Base-by-base conservation (phyloP, 2,888 invertebrate species). In the Syrista parreyssii region DNA sequence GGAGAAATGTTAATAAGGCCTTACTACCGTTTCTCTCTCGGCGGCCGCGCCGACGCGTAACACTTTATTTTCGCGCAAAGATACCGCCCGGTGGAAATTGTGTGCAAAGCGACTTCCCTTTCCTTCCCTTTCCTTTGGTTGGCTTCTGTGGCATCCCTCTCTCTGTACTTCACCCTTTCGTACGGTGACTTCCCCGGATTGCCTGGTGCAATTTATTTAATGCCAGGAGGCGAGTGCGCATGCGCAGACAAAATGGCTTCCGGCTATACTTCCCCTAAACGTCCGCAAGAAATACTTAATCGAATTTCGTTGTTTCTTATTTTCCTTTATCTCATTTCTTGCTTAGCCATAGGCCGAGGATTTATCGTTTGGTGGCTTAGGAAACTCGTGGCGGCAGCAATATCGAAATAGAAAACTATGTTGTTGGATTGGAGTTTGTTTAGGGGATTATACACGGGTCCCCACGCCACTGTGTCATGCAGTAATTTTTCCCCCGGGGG, bases 1-100 rank as follows among this genome's bases (percentile, higher is more conserved):
- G 86, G 85, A 89, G 89, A 91, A 91, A 91, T 91, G 90, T 91
- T 91, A 91, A 91, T 91, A 91, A 91, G 91, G 90, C 85, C 82
- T 86, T 86, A 84, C 89, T 88, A 87, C 87, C 86, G 84, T 31
- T 77, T 80, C 75, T 73, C 77, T 72, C 71, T 76, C 36, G 77
- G 55, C 55, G 55, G 55, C 55, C 78, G 75, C 75, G 78, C 78
- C 71, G 71, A 31, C 32, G 71, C 80, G 82, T 83, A 84, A 82
- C 84, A 84, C 85, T 86, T 86, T 84, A 84, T 83, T 86, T 83
- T 85, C 87, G 82, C 83, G 84, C 82, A 84, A 85, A 84, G 85
- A 86, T 86, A 85, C 85, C 86, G 85, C 84, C 81, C 76, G 33
- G 85, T 82, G 86, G 88, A 88, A 88, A 88, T 88, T 88, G 88